phyloP scores from a whole-genome alignment of 2,888 invertebrate genomes.

The Iselma pallidipennis region DNA sequence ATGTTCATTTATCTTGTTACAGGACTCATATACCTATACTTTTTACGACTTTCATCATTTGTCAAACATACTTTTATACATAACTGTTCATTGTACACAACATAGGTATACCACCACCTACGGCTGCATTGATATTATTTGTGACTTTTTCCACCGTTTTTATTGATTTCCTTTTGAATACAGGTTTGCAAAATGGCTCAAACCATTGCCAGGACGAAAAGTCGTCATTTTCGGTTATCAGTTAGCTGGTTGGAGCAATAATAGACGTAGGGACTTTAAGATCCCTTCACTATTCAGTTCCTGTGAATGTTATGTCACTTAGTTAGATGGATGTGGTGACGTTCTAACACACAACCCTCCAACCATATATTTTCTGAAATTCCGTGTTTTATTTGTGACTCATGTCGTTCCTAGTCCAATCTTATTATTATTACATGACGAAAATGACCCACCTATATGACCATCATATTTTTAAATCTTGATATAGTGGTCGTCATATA shows the following conservation, averaged over 20 bases:
- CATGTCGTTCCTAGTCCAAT: conserved; percentile 13
- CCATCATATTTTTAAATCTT: conserved; percentile 13
- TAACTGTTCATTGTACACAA: too few species aligned
- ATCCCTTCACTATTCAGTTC: conserved; percentile 13
- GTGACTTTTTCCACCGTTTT: too few species aligned
- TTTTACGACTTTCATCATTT: conserved; percentile 16
- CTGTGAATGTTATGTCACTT: conserved; percentile 32
- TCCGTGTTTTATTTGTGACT: conserved; percentile 15
- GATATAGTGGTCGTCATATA: conserved; percentile 9
- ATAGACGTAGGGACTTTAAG: too few species aligned
- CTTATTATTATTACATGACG: conserved; percentile 9
- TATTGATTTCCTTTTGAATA: too few species aligned
- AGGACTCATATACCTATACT: conserved; percentile 6
- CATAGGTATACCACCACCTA: too few species aligned
- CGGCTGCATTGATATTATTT: too few species aligned
- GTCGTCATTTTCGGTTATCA: neutral
- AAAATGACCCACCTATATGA: conserved; percentile 7
- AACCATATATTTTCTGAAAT: conserved; percentile 20
- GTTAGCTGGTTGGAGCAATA: too few species aligned
- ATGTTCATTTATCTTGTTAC: conserved; percentile 9
- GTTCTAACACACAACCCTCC: conserved; percentile 26
- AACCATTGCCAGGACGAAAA: too few species aligned
- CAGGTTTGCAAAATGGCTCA: too few species aligned
- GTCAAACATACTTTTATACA: conserved; percentile 1
- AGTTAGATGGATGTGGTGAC: conserved; percentile 33